Evolutionary conservation across 1,140 invertebrate genomes (phyloP).

Genomic region (Maniola jurtina): DNA sequence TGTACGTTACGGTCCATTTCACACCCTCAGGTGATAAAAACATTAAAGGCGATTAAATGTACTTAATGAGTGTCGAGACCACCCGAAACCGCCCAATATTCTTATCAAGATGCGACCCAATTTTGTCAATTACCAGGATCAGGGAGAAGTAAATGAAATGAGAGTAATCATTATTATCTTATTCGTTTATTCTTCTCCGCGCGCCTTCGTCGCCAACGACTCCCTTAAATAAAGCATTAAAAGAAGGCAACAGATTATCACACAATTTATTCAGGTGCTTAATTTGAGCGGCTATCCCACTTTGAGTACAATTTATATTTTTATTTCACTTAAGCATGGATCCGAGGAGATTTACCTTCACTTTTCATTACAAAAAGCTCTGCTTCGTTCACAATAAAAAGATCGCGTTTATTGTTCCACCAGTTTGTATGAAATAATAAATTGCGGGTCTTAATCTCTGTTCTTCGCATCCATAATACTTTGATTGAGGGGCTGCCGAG

Average conservation of each 20-base stretch:
- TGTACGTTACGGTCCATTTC: constrained; percentile 51
- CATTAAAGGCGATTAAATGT: constrained; percentile 68
- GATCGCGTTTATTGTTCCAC: constrained; percentile 16
- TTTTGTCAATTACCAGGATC: constrained; percentile 75
- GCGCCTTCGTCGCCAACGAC: constrained; percentile 51
- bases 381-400: constrained; percentile 28
- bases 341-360: constrained; percentile 57
- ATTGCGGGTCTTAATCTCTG: constrained; percentile 7
- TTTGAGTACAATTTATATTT: constrained; percentile 70
- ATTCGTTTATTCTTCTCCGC: constrained; percentile 62
- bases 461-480: constrained; percentile 14
- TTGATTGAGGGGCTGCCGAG: constrained; percentile 4
- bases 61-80: constrained; percentile 48
- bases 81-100: constrained; percentile 59
- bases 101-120: constrained; percentile 67
- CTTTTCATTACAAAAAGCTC: constrained; percentile 49
- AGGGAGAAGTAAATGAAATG: constrained; percentile 74
- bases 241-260: constrained; percentile 74
- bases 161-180: constrained; percentile 77
- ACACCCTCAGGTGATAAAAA: constrained; percentile 66
- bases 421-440: constrained; percentile 15
- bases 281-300: constrained; percentile 72
- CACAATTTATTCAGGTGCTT: constrained; percentile 78
- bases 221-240: constrained; percentile 70
- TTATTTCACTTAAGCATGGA: constrained; percentile 70